Base-by-base conservation (phyloP, 2,113 vertebrate species). In the Austrofundulus limnaeus region DNA sequence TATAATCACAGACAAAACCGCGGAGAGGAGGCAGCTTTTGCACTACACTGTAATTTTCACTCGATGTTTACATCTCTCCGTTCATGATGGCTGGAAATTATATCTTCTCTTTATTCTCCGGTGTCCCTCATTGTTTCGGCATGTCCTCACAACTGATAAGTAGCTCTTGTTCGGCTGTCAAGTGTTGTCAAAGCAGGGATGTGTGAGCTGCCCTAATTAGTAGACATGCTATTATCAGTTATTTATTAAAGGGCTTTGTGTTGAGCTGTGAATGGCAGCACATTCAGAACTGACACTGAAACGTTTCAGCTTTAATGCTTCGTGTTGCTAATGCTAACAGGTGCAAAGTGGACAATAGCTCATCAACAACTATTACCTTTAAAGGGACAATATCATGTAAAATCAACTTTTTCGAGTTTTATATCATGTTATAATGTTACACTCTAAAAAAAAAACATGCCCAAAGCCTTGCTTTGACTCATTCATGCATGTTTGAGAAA, bases 1-100 rank as follows among this genome's bases (percentile, higher is more conserved):
- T 59, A 9, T 76, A 78, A 80, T 76, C 63, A 81, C 49, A 66
- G 51, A 70, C 56, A 24, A n/a, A 21, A n/a, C 28, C 21, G 31
- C 5, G 24, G 45, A 52, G 37, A 72, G 23, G 16, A 24, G n/a
- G 34, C 28, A 58, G 43, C 70, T 38, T 38, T 4, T 41, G 57
- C 25, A 37, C 52, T 20, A 58, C 49, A 9, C 63, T 79, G 8
- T 74, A 74, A 86, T 80, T 80, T 62, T 17, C 60, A 17, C 6
- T 66, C 17, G 61, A 54, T 45, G 61, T 61, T 57, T 70, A 50
- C 45, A 39, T 55, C 14, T 55, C 76, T 52, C 42, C 39, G n/a
- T 73, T 64, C 52, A 15, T 56, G 60, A 72, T 63, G 50, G 39
- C 63, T 45, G 63, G 42, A 61, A 61, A 46, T 48, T 38, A 37